Evolutionary conservation across 2,113 vertebrate genomes (phyloP).

Genomic region (Eleginops maclovinus): DNA sequence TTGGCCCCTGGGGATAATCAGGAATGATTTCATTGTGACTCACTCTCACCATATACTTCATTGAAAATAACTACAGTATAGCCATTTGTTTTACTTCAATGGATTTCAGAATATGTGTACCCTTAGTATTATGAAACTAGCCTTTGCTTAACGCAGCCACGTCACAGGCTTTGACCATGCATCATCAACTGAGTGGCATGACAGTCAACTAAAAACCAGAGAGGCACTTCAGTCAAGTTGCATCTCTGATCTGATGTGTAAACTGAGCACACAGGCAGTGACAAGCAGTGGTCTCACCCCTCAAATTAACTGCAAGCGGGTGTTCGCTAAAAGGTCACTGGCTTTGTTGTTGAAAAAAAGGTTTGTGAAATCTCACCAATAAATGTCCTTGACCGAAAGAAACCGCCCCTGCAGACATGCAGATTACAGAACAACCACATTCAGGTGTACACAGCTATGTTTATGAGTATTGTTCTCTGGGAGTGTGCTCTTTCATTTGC

Average conservation of each 20-base stretch:
- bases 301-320: slow-evolving; percentile 67
- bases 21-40: slow-evolving; percentile 56
- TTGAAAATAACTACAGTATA: slow-evolving; percentile 45
- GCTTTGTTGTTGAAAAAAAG: slow-evolving; percentile 47
- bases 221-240: slow-evolving; percentile 63
- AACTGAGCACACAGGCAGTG: slow-evolving; percentile 65
- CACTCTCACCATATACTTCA: slow-evolving; percentile 35
- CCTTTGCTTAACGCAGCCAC: slow-evolving; percentile 1
- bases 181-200: slow-evolving; percentile 37
- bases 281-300: slow-evolving; percentile 61
- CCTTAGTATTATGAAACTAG: slow-evolving; percentile 21
- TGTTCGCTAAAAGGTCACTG: slow-evolving; percentile 64
- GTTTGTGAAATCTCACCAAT: slow-evolving; percentile 38
- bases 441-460: slow-evolving; percentile 23
- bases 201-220: slow-evolving; percentile 33
- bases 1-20: slow-evolving; percentile 41
- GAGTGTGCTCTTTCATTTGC: slow-evolving; percentile 62
- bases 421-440: slow-evolving; percentile 63
- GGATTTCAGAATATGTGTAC: slow-evolving; percentile 10
- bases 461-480: slow-evolving; percentile 28
- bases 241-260: slow-evolving; percentile 57
- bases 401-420: slow-evolving; percentile 46
- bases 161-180: slow-evolving; percentile 28
- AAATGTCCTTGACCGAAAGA: slow-evolving; percentile 34
- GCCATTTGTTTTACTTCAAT: slow-evolving; percentile 36